Evolutionary conservation across 2,113 vertebrate genomes (phyloP), one percentile per base, ranked within the genome.

Genomic region (Periophthalmodon schlosseri): DNA sequence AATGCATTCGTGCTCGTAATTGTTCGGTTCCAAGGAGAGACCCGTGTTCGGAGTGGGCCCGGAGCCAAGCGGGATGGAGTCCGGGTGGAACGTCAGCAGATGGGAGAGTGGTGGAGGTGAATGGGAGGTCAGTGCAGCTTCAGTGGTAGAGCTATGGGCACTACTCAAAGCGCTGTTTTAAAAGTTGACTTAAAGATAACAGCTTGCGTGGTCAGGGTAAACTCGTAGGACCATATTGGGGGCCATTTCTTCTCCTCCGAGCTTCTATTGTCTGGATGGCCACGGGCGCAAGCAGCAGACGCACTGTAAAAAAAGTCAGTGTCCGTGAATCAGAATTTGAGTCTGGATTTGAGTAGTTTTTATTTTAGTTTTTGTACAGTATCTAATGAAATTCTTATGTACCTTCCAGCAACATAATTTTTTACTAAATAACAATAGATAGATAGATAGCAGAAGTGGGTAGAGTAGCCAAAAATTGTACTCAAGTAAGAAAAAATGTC

Each of bases 181-280:
- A 92, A 93, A 93, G 93, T 94, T 90, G 87, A 91, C 91, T 91
- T 90, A 28, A 92, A 90, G 89, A 92, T 93, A 94, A 91, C 93
- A 94, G 93, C 92, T 92, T 94, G 93, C 93, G 88, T 92, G 86
- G 89, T 93, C 91, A 91, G 93, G 94, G 82, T 86, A 88, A 91
- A 92, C 89, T 91, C 90, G 88, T 90, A 89, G 88, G 88, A 93
- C 91, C 93, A 94, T 93, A 93, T 94, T 94, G 93, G 87, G 39
- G 49, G 84, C 80, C 77, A 65, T 74, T 82, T 86, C 80, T 84
- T 84, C 79, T 76, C 72, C 18, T 61, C 72, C 12, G 36, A 75
- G 56, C 66, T 85, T 72, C 89, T 87, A 92, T 91, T 93, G 91
- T 92, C 84, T 89, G 79, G 73, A 92, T 88, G 86, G 92, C 93